Evolutionary conservation across 2,888 invertebrate genomes (phyloP).

Genomic region (Papilio demoleus): DNA sequence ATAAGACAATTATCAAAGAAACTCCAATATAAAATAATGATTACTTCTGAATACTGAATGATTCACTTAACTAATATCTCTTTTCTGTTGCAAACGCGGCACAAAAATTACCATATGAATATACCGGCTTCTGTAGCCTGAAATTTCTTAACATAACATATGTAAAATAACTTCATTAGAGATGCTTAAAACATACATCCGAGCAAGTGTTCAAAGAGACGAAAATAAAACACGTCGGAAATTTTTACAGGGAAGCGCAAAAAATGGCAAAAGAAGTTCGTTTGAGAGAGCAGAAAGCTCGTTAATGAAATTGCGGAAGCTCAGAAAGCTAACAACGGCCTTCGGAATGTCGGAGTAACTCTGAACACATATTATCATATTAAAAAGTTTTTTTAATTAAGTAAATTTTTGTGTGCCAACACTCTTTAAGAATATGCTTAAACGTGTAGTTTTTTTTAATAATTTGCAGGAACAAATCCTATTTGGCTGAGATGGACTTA

Average conservation of each 20-base stretch:
- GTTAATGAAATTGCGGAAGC: slow-evolving; percentile 30
- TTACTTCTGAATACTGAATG: neutral
- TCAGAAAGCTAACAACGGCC: slow-evolving; percentile 13
- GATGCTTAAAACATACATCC: neutral
- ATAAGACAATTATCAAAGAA: no score
- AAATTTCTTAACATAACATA: neutral
- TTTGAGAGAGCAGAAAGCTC: slow-evolving; percentile 23
- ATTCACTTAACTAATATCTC: neutral
- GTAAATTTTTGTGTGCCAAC: no score
- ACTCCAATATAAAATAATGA: no score
- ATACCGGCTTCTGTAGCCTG: neutral
- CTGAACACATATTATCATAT: neutral
- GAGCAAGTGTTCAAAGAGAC: slow-evolving; percentile 14
- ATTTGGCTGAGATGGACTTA: neutral
- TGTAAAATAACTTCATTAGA: slow-evolving; percentile 1
- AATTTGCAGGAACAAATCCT: no score
- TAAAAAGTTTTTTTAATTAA: no score
- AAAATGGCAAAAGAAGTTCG: slow-evolving; percentile 22
- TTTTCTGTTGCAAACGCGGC: neutral
- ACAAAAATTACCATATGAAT: neutral
- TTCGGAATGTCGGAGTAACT: neutral
- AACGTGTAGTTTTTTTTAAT: no score
- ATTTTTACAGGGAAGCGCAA: slow-evolving; percentile 7
- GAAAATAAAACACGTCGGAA: slow-evolving; percentile 23
- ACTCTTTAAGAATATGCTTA: no score